A percentile compares a stretch with the other conserved stretches of the same genome.
Evolutionary conservation across 2,113 vertebrate species (phyloP).

Genomic region (Indicator indicator): DNA sequence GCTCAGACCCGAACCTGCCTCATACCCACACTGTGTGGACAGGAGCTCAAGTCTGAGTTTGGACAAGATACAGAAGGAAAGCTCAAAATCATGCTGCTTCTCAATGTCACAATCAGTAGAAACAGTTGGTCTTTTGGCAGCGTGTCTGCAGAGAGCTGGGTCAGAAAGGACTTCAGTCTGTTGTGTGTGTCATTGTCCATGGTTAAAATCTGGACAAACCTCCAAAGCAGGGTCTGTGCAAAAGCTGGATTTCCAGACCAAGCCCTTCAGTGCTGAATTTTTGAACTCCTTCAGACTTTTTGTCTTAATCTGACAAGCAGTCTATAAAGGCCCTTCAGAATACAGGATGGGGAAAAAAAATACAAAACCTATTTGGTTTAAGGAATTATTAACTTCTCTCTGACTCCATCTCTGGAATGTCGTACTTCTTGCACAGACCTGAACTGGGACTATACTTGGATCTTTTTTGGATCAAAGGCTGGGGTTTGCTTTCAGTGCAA

Average conservation of each 20-base stretch:
- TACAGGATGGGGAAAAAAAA: not conserved
- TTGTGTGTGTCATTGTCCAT: not conserved
- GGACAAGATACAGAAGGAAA: not conserved
- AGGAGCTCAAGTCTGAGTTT: not conserved
- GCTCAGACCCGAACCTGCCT: not conserved
- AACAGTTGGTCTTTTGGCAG: not conserved
- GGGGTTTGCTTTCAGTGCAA: not conserved
- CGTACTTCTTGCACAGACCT: not conserved
- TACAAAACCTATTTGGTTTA: not conserved
- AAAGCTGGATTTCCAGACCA: not conserved
- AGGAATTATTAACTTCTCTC: not conserved
- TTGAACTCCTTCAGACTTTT: not conserved
- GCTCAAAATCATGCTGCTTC: not conserved
- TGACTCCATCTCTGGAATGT: not conserved
- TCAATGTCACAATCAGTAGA: not conserved
- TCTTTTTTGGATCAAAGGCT: slow-evolving; percentile 18
- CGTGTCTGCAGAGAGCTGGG: not conserved
- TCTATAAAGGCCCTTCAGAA: not conserved
- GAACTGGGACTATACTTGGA: not conserved
- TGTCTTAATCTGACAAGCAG: not conserved
- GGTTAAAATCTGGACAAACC: not conserved
- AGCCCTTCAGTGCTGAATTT: not conserved
- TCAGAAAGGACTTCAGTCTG: not conserved
- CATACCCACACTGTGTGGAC: not conserved
- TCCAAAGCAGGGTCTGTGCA: not conserved